phyloP scores from a whole-genome alignment of 2,797 vertebrate species.

The Botia kubotai region DNA sequence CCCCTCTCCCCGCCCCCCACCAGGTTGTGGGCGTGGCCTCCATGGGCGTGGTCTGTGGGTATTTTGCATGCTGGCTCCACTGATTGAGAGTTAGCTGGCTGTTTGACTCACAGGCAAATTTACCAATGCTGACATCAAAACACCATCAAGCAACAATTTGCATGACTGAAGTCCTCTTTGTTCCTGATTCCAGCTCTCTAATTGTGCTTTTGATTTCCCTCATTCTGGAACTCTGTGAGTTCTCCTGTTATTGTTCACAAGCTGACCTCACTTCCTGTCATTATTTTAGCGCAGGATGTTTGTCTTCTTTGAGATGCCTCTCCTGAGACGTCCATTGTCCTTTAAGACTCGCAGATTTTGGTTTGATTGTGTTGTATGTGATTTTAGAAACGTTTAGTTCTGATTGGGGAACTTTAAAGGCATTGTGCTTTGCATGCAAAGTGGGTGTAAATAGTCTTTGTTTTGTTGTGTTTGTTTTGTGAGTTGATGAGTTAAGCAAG shows the following conservation, averaged over 20 bases:
- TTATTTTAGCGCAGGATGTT: slow-evolving; percentile 58
- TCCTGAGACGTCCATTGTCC: slow-evolving; percentile 40
- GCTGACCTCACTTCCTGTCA: slow-evolving; percentile 58
- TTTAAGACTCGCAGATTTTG: slow-evolving; percentile 2
- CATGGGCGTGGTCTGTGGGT: slow-evolving; percentile 46
- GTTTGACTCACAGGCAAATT: slow-evolving; percentile 69
- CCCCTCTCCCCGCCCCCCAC: neutral
- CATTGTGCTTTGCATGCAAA: neutral
- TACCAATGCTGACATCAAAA: slow-evolving; percentile 42
- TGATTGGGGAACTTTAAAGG: neutral
- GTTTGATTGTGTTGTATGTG: neutral
- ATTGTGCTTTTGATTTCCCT: slow-evolving; percentile 32
- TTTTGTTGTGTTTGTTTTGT: neutral
- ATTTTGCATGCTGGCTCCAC: neutral
- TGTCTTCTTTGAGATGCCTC: slow-evolving; percentile 34
- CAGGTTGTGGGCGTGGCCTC: neutral
- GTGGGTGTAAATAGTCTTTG: neutral
- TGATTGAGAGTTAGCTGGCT: slow-evolving; percentile 14
- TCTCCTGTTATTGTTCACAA: slow-evolving; percentile 48
- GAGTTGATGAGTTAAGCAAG: too few relatives aligned
- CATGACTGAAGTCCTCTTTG: neutral
- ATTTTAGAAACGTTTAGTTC: slow-evolving; percentile 27
- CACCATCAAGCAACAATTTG: neutral
- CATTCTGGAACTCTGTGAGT: slow-evolving; percentile 44
- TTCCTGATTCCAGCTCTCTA: neutral